These are phyloP conservation scores for Camponotus floridanus DNA, from an alignment of 1,140 invertebrate species.

Conservation along the genomic window DNA sequence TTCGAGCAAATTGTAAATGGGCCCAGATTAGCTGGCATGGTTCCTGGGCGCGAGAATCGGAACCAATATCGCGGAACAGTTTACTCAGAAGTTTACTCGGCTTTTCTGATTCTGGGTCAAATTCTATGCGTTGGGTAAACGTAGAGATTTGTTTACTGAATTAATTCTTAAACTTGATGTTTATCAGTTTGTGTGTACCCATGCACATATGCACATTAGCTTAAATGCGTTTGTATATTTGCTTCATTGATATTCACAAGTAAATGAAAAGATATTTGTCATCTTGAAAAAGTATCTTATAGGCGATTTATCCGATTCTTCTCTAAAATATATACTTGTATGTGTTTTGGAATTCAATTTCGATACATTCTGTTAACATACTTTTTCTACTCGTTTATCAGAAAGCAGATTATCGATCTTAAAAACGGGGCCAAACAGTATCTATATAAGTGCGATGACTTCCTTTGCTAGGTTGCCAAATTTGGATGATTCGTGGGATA, in stretches of 20 bases:
- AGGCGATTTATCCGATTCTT: not conserved
- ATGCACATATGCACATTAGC: too few relatives aligned
- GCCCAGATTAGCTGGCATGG: not conserved
- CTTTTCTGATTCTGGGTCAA: slow-evolving; percentile 13
- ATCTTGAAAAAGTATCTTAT: not conserved
- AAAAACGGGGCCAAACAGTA: slow-evolving; percentile 65
- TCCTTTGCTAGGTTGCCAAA: slow-evolving; percentile 52
- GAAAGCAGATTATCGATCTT: slow-evolving; percentile 66
- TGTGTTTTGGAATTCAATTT: not conserved
- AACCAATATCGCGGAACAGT: not conserved
- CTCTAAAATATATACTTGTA: not conserved
- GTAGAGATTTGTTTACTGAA: not conserved
- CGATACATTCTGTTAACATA: not conserved
- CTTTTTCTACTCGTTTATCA: slow-evolving; percentile 33
- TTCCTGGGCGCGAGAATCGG: not conserved
- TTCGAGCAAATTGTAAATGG: slow-evolving; percentile 23
- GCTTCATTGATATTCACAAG: slow-evolving; percentile 27
- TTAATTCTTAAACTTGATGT: not conserved
- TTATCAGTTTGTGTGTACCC: not conserved
- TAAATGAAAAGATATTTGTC: not conserved
- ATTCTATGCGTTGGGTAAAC: not conserved
- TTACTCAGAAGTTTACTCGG: not conserved
- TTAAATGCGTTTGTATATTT: not conserved
- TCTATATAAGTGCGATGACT: slow-evolving; percentile 61
- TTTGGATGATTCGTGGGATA: slow-evolving; percentile 42